Conservation (phyloP, 2,888 invertebrate species). For the Crematogaster levior region DNA sequence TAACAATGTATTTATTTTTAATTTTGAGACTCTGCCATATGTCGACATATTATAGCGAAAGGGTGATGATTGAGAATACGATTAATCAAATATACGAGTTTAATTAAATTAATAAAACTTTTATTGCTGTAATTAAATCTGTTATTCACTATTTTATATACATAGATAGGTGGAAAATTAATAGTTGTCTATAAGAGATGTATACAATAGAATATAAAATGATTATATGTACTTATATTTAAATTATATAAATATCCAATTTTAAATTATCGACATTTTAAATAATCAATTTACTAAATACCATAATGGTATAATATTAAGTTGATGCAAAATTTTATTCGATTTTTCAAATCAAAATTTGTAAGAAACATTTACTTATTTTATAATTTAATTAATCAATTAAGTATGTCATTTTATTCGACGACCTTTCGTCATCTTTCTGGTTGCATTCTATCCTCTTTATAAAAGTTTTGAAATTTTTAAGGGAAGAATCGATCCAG, state of each 20-base stretch:
- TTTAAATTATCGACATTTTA: background rate
- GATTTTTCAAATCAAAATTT: too few relatives aligned
- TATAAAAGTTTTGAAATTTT: too few relatives aligned
- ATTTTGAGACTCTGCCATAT: background rate
- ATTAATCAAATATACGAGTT: slow-evolving; percentile 8
- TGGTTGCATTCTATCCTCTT: too few relatives aligned
- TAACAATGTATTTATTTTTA: slow-evolving; percentile 39
- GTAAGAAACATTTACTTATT: too few relatives aligned
- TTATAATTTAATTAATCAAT: too few relatives aligned
- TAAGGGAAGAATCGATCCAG: too few relatives aligned
- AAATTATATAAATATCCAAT: background rate
- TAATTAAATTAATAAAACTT: background rate
- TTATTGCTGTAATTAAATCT: background rate
- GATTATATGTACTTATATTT: background rate
- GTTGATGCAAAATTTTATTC: too few relatives aligned
- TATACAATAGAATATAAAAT: background rate
- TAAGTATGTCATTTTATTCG: too few relatives aligned
- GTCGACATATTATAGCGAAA: background rate
- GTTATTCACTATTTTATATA: background rate
- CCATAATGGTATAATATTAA: background rate
- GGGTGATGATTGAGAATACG: background rate
- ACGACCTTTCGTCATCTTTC: too few relatives aligned
- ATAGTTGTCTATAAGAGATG: background rate
- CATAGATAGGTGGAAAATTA: background rate
- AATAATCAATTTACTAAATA: background rate